Percentiles rank a stretch among this genome's conserved stretches.
These are phyloP conservation scores for Drosophila mayaguana DNA, from an alignment of 2,888 invertebrate species.

Conservation along the genomic window DNA sequence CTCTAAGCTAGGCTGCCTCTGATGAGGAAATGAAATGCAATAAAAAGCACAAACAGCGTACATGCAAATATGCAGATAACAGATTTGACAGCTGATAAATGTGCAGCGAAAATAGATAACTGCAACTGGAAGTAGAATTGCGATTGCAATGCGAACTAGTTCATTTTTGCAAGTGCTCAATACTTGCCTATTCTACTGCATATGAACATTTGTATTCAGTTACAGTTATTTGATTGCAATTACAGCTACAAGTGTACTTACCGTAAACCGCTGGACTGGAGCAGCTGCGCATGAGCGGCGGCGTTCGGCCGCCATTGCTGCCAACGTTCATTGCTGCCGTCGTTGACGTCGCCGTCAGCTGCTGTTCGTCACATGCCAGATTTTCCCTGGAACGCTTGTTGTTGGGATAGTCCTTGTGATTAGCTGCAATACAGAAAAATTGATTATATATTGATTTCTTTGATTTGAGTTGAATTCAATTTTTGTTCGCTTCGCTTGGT, in stretches of 20 bases:
- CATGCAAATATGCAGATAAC: conserved; percentile 68
- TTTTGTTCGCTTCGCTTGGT: conserved; percentile 15
- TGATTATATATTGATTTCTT: conserved; percentile 26
- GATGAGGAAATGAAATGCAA: conserved; percentile 73
- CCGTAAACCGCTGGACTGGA: conserved; percentile 86
- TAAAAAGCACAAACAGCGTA: conserved; percentile 77
- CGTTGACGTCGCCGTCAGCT: conserved; percentile 83
- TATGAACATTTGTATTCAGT: conserved; percentile 1
- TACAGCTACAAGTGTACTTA: conserved; percentile 61
- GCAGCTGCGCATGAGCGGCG: conserved; percentile 86
- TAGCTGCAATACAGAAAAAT: conserved; percentile 86
- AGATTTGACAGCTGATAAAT: conserved; percentile 62
- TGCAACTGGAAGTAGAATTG: conserved; percentile 15
- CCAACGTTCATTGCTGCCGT: conserved; percentile 62
- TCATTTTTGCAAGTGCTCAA: conserved; percentile 19
- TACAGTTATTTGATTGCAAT: neutral
- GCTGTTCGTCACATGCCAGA: conserved; percentile 89
- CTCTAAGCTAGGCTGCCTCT: conserved; percentile 35
- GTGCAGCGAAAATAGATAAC: conserved; percentile 23
- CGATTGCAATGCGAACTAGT: conserved; percentile 21
- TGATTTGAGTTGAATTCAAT: conserved; percentile 1
- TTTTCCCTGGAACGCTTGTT: conserved; percentile 88
- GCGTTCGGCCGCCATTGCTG: conserved; percentile 84
- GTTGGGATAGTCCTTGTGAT: conserved; percentile 89
- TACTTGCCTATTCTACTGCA: conserved; percentile 4